These are phyloP conservation scores for Steatocranus sp. DNA, from an alignment of 2,797 vertebrate genomes.

Conservation along the genomic window DNA sequence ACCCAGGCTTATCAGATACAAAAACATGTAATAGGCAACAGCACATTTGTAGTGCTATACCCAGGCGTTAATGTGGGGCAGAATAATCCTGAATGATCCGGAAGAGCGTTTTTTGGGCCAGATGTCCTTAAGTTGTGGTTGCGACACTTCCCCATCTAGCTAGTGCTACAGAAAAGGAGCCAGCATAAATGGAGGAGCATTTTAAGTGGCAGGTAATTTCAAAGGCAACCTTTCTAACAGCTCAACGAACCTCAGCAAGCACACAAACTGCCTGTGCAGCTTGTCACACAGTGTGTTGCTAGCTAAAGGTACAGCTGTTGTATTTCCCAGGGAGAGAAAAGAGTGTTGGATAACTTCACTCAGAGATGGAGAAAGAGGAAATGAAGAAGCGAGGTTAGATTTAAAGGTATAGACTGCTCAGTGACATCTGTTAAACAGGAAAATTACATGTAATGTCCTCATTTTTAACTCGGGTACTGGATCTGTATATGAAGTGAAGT, in stretches of 20 bases:
- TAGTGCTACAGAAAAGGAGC: neutral
- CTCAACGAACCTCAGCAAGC: neutral
- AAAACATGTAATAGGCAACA: neutral
- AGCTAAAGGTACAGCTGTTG: neutral
- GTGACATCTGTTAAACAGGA: neutral
- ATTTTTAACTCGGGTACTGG: neutral
- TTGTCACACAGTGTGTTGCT: neutral
- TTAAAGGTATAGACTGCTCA: neutral
- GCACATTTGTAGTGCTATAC: neutral
- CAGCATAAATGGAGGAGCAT: neutral
- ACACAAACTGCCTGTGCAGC: neutral
- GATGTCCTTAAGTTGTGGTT: neutral
- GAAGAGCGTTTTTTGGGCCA: neutral
- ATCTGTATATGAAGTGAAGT: neutral
- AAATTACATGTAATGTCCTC: neutral
- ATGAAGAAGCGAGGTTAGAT: neutral
- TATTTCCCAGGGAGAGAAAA: neutral
- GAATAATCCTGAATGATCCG: neutral
- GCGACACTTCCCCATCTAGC: neutral
- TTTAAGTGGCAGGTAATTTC: neutral
- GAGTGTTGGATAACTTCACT: neutral
- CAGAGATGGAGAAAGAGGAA: neutral
- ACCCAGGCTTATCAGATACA: neutral
- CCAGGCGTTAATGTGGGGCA: neutral
- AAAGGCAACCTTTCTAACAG: neutral